phyloP scores from a whole-genome alignment of 2,113 vertebrate genomes.

The Dicerorhinus sumatrensis region DNA sequence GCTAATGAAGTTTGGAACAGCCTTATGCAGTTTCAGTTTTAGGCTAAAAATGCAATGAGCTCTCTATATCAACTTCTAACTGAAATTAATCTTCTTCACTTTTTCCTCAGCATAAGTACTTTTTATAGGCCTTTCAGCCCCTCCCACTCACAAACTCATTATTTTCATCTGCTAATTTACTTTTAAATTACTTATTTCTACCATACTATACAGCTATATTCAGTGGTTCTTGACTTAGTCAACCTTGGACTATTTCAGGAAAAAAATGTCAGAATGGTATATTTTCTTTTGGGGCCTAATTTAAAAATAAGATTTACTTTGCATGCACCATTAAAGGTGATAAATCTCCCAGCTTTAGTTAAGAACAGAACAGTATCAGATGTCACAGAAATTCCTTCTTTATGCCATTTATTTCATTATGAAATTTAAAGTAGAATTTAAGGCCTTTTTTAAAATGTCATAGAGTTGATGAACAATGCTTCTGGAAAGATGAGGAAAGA shows the following conservation, averaged over 20 bases:
- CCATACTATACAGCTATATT: slow-evolving; percentile 61
- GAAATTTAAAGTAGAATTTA: slow-evolving; percentile 68
- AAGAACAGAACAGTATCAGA: slow-evolving; percentile 70
- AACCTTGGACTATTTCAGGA: slow-evolving; percentile 65
- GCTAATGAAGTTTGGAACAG: slow-evolving; percentile 85
- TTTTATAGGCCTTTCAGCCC: slow-evolving; percentile 68
- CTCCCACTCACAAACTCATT: slow-evolving; percentile 61
- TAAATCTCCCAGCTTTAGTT: slow-evolving; percentile 66
- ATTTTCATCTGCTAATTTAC: slow-evolving; percentile 83
- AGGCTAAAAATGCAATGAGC: slow-evolving; percentile 77
- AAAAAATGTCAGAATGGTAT: slow-evolving; percentile 50
- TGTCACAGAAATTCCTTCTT: slow-evolving; percentile 70
- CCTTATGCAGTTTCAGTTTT: slow-evolving; percentile 82
- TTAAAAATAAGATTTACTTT: slow-evolving; percentile 79
- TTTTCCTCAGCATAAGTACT: slow-evolving; percentile 80
- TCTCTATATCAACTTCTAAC: slow-evolving; percentile 61
- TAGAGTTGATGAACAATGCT: slow-evolving; percentile 49
- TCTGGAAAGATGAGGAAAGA: slow-evolving; percentile 50
- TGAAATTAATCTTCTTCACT: slow-evolving; percentile 84
- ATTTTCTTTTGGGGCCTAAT: slow-evolving; percentile 60
- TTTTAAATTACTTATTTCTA: slow-evolving; percentile 81
- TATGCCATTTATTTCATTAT: slow-evolving; percentile 57
- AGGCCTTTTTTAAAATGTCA: slow-evolving; percentile 62
- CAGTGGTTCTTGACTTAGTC: slow-evolving; percentile 47
- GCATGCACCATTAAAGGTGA: slow-evolving; percentile 68